These are phyloP conservation scores for Bagarius yarrelli DNA, from an alignment of 2,113 vertebrate genomes.

Conservation along the genomic window DNA sequence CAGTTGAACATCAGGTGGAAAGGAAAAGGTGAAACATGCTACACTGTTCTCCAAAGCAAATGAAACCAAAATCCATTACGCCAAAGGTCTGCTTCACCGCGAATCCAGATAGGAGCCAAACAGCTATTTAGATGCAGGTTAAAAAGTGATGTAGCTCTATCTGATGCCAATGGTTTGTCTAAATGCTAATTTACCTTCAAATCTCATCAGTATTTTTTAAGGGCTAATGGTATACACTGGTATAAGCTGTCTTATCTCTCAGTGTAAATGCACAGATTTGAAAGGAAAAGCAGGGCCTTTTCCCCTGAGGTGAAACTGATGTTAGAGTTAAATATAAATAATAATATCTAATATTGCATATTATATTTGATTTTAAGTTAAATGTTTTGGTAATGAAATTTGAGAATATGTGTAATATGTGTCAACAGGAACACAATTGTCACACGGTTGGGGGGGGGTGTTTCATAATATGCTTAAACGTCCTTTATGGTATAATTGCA, in stretches of 20 bases:
- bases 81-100: conserved; percentile 32
- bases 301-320: conserved; percentile 29
- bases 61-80: conserved; percentile 48
- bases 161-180: conserved; percentile 43
- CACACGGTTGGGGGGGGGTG: too few species aligned
- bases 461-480: too few species aligned
- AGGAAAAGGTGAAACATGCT: conserved; percentile 27
- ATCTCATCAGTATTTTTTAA: conserved; percentile 38
- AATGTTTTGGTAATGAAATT: conserved; percentile 37
- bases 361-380: conserved; percentile 26
- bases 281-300: conserved; percentile 26
- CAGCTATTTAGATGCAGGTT: conserved; percentile 52
- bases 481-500: background rate
- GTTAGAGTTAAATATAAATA: conserved; percentile 55
- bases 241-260: conserved; percentile 42
- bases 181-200: conserved; percentile 52
- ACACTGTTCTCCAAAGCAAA: conserved; percentile 29
- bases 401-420: conserved; percentile 34
- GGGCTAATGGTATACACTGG: conserved; percentile 33
- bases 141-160: conserved; percentile 39
- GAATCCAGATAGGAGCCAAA: conserved; percentile 38
- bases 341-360: conserved; percentile 46
- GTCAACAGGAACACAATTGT: too few species aligned
- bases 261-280: conserved; percentile 34
- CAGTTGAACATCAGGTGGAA: conserved; percentile 39